Conservation (phyloP, 1,140 invertebrate genomes). For the Rhyacophila brunnea region DNA sequence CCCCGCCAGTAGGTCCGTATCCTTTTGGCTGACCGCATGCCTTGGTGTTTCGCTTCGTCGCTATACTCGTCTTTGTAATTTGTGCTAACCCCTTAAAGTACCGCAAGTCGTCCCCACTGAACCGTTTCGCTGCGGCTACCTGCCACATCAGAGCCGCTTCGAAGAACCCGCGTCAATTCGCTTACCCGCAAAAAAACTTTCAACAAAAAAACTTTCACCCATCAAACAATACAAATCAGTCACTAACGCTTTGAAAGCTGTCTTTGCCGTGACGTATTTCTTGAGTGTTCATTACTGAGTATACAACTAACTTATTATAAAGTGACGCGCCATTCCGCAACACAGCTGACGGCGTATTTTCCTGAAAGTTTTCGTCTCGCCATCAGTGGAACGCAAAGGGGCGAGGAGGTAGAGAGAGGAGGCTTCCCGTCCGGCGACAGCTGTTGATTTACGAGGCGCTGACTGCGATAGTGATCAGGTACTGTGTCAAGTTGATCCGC, state of each 20-base stretch:
- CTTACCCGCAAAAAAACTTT: constrained; percentile 18
- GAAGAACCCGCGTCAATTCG: constrained; percentile 1
- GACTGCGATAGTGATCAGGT: constrained; percentile 23
- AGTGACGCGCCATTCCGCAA: constrained; percentile 9
- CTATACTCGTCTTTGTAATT: constrained; percentile 39
- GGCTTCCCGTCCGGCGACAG: constrained; percentile 17
- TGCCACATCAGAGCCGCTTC: constrained; percentile 8
- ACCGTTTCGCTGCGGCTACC: constrained; percentile 7
- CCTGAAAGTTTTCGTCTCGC: neutral
- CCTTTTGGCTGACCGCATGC: constrained; percentile 58
- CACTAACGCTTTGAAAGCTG: constrained; percentile 11
- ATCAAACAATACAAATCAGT: constrained; percentile 5
- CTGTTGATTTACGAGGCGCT: constrained; percentile 26
- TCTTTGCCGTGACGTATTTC: neutral
- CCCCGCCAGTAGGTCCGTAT: constrained; percentile 57
- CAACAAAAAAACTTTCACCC: constrained; percentile 11
- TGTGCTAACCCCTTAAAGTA: constrained; percentile 11
- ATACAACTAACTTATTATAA: neutral
- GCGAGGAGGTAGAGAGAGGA: neutral
- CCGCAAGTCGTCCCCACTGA: constrained; percentile 17
- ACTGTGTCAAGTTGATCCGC: constrained; percentile 20
- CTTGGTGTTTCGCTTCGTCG: constrained; percentile 56
- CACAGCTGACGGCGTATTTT: constrained; percentile 1
- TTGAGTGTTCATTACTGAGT: neutral
- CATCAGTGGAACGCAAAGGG: neutral